A percentile compares a stretch with the other conserved stretches of the same genome.
Evolutionary conservation across 2,113 vertebrate species (phyloP).

Genomic region (Brachirus orientalis): DNA sequence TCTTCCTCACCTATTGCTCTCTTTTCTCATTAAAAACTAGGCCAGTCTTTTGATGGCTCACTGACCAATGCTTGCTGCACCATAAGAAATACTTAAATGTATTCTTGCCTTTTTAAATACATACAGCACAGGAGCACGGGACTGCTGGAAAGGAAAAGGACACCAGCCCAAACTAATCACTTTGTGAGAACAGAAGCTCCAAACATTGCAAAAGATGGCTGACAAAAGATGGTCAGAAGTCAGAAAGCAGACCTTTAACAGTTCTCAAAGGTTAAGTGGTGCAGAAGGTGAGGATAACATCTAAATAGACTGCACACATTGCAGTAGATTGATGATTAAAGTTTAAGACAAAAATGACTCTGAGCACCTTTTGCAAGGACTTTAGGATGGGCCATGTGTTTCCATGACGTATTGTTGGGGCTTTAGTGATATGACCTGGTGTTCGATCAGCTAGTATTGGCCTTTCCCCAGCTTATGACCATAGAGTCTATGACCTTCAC

Average conservation of each 20-base stretch:
- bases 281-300: constrained; percentile 50
- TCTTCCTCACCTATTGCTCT: constrained; percentile 20
- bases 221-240: constrained; percentile 61
- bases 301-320: constrained; percentile 18
- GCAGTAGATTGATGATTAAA: constrained; percentile 33
- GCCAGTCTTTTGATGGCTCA: constrained; percentile 65
- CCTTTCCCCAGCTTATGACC: constrained; percentile 14
- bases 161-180: constrained; percentile 51
- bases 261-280: constrained; percentile 48
- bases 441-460: constrained; percentile 25
- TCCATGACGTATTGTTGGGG: constrained; percentile 16
- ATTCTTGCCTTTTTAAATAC: constrained; percentile 23
- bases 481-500: constrained; percentile 52
- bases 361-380: background rate
- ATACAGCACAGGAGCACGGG: background rate
- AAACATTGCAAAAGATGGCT: constrained; percentile 41
- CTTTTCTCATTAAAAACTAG: constrained; percentile 61
- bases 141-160: constrained; percentile 14
- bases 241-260: constrained; percentile 38
- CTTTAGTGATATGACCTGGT: constrained; percentile 17
- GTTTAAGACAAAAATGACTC: constrained; percentile 19
- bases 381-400: constrained; percentile 11
- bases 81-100: constrained; percentile 24
- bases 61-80: constrained; percentile 48
- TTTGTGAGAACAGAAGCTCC: constrained; percentile 24